These are phyloP conservation scores for Montipora efflorescens DNA, from an alignment of 64 coral and sea anemone genomes.

Conservation along the genomic window DNA sequence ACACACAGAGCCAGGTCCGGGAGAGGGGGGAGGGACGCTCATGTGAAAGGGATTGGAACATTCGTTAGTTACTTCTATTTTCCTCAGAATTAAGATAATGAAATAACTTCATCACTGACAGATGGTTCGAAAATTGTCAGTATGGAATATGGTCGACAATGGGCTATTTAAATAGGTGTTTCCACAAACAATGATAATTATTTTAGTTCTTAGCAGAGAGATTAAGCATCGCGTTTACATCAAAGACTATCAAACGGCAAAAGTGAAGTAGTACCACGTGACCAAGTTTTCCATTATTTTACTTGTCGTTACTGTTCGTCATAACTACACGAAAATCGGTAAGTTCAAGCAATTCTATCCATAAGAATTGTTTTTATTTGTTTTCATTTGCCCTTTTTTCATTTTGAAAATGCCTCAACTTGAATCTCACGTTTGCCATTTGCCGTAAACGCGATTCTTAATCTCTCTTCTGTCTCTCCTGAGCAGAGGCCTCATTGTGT, in stretches of 20 bases:
- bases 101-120: not conserved
- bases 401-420: not conserved
- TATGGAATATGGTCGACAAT: not conserved
- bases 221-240: constrained; percentile 17
- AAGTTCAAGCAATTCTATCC: too few relatives aligned
- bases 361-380: not conserved
- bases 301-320: too few relatives aligned
- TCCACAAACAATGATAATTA: constrained; percentile 1
- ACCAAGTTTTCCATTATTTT: too few relatives aligned
- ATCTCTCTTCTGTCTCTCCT: too few relatives aligned
- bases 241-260: constrained; percentile 4
- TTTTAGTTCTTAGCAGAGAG: constrained; percentile 13
- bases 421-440: not conserved
- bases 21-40: not conserved
- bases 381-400: not conserved
- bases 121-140: not conserved
- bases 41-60: not conserved
- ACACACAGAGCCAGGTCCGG: not conserved
- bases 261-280: not conserved
- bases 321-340: too few relatives aligned
- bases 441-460: too few relatives aligned
- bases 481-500: not conserved
- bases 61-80: not conserved
- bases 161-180: not conserved
- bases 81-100: not conserved